These are phyloP conservation scores for Drosophila nr. medialis DNA, from an alignment of 2,888 invertebrate genomes.

Conservation along the genomic window DNA sequence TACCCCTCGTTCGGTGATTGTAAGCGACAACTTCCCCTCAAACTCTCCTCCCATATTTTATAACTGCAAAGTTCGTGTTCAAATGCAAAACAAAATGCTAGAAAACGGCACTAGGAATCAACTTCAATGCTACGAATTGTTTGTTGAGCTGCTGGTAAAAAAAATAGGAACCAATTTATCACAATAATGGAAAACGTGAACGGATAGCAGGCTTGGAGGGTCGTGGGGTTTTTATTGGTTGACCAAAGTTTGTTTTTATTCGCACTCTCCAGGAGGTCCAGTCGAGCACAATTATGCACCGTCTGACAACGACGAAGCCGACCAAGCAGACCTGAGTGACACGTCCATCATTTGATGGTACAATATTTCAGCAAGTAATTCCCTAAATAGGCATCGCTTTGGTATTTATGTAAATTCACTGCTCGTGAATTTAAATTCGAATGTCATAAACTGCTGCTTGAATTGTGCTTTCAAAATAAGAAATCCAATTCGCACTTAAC, in stretches of 20 bases:
- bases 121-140: slow-evolving; percentile 34
- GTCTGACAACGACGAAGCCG: slow-evolving; percentile 28
- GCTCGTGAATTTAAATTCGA: slow-evolving; percentile 59
- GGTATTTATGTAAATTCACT: slow-evolving; percentile 44
- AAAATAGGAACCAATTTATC: slow-evolving; percentile 60
- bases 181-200: slow-evolving; percentile 68
- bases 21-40: slow-evolving; percentile 1
- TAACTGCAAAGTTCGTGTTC: slow-evolving; percentile 56
- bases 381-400: slow-evolving; percentile 48
- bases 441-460: slow-evolving; percentile 49
- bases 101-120: slow-evolving; percentile 12
- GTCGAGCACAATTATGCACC: slow-evolving; percentile 59
- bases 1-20: not conserved
- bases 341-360: slow-evolving; percentile 55
- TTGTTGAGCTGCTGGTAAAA: slow-evolving; percentile 20
- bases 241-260: slow-evolving; percentile 48
- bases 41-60: slow-evolving; percentile 30
- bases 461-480: slow-evolving; percentile 7
- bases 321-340: slow-evolving; percentile 36
- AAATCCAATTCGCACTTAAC: slow-evolving; percentile 42
- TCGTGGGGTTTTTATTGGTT: slow-evolving; percentile 24
- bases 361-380: slow-evolving; percentile 51
- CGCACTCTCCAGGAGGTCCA: slow-evolving; percentile 29
- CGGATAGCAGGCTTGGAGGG: not conserved
- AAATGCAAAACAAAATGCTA: slow-evolving; percentile 56